Conservation (phyloP, 1,140 invertebrate genomes). For the Drosophila nasuta region DNA sequence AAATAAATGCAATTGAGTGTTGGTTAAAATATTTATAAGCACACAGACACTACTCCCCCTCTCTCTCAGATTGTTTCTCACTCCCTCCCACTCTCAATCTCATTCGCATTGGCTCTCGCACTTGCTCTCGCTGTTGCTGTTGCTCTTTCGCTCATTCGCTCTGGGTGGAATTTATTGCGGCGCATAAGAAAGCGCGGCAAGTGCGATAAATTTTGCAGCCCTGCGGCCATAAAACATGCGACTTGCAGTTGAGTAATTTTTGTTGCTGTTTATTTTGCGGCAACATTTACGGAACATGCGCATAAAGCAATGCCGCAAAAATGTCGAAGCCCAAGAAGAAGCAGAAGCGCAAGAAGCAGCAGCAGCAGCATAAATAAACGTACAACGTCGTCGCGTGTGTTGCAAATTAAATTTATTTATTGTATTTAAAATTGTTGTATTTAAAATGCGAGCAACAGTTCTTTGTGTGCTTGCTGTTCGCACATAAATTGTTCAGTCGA, state of each 20-base stretch:
- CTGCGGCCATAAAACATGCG: conserved; percentile 72
- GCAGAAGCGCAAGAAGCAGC: neutral
- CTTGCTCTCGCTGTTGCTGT: conserved; percentile 4
- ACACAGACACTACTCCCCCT: neutral
- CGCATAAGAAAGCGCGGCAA: conserved; percentile 60
- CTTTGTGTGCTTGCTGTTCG: conserved; percentile 42
- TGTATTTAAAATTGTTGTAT: conserved; percentile 53
- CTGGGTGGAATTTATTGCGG: conserved; percentile 47
- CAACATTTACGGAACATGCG: conserved; percentile 73
- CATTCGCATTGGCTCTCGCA: neutral
- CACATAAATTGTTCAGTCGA: conserved; percentile 66
- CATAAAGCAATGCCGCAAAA: conserved; percentile 53
- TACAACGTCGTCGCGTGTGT: conserved; percentile 70
- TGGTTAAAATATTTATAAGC: conserved; percentile 40
- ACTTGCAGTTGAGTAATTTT: conserved; percentile 72
- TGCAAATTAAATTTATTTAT: conserved; percentile 74
- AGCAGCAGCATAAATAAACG: conserved; percentile 26
- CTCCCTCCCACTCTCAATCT: neutral
- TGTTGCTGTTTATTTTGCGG: conserved; percentile 55
- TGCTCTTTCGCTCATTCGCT: conserved; percentile 10
- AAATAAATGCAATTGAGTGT: conserved; percentile 38
- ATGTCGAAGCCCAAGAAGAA: conserved; percentile 17
- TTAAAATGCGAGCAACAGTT: conserved; percentile 44
- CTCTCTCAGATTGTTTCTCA: neutral
- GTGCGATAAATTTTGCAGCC: conserved; percentile 75